Evolutionary conservation across 2,797 vertebrate genomes (phyloP).

Genomic region (Phoeniculus purpureus): DNA sequence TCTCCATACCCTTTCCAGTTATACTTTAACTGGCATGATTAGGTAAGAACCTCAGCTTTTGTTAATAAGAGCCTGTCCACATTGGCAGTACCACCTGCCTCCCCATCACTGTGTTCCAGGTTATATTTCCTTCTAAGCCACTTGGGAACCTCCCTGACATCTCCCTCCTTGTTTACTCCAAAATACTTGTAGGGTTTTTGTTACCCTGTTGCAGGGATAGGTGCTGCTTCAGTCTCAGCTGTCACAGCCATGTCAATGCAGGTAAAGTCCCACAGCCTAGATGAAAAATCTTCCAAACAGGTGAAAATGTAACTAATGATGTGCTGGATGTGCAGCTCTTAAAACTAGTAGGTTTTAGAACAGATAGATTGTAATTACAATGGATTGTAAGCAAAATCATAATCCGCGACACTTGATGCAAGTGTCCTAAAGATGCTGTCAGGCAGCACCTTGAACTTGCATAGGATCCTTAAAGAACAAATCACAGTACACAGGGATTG

Average conservation of each 20-base stretch:
- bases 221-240: background rate
- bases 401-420: background rate
- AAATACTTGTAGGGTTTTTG: background rate
- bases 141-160: background rate
- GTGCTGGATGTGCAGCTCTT: background rate
- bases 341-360: background rate
- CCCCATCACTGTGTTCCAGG: background rate
- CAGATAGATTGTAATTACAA: background rate
- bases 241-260: background rate
- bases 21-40: conserved; percentile 4
- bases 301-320: background rate
- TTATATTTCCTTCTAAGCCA: background rate
- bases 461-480: background rate
- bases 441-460: background rate
- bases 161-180: background rate
- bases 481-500: background rate
- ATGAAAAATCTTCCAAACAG: background rate
- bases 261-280: background rate
- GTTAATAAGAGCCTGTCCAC: background rate
- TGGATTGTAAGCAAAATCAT: background rate
- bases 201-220: rapidly evolving
- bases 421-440: background rate
- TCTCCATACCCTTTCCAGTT: background rate
- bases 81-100: rapidly evolving
- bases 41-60: background rate